Conservation (phyloP, 2,113 vertebrate species). For the Murina feae region DNA sequence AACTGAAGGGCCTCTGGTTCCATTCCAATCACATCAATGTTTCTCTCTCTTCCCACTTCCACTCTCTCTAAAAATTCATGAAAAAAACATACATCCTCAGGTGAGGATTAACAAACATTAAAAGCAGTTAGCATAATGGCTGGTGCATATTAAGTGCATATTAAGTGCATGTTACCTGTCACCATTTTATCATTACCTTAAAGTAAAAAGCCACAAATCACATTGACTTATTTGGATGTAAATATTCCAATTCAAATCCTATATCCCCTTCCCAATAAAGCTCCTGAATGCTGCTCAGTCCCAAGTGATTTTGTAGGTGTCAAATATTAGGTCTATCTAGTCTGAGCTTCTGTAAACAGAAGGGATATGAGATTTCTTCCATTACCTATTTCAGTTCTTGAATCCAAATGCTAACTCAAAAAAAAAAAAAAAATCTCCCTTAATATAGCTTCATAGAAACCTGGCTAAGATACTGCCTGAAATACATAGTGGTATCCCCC, state of each 20-base stretch:
- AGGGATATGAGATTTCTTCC: rapidly evolving
- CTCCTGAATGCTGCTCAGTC: rapidly evolving
- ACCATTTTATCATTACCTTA: neutral
- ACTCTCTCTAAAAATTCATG: too few species aligned
- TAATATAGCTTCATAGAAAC: neutral
- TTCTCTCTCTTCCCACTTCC: too few species aligned
- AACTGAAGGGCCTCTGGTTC: too few species aligned
- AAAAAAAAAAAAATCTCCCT: neutral
- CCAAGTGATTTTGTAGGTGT: neutral
- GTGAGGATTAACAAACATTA: too few species aligned
- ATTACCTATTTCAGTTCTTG: constrained; percentile 2
- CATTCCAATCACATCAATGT: too few species aligned
- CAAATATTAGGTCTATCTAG: neutral
- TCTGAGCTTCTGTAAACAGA: neutral
- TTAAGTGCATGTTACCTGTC: neutral
- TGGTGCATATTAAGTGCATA: neutral
- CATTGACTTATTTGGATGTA: neutral
- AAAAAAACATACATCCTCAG: too few species aligned
- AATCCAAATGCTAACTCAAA: neutral
- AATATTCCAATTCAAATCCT: neutral
- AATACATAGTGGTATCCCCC: neutral
- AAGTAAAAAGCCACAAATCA: neutral
- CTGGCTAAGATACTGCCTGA: constrained; percentile 24
- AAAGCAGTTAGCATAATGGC: too few species aligned
- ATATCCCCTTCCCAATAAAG: neutral